Conservation (phyloP, 2,888 invertebrate genomes). For the Thymelicus acteon region DNA sequence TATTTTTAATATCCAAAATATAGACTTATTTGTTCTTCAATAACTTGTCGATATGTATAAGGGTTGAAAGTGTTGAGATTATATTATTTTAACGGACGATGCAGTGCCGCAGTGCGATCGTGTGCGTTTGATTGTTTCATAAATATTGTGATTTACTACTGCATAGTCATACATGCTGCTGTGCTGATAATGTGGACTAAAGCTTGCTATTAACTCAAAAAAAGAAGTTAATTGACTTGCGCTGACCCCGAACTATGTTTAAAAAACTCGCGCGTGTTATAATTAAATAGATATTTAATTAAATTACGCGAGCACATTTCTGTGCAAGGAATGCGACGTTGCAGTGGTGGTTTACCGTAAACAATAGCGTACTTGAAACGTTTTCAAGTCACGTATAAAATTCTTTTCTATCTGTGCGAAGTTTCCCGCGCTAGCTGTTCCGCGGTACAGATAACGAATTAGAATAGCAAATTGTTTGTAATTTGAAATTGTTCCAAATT, state of each 20-base stretch:
- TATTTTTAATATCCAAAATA: constrained; percentile 33
- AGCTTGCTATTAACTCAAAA: constrained; percentile 4
- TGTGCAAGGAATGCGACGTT: constrained; percentile 28
- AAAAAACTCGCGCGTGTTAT: not conserved
- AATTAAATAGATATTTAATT: constrained; percentile 26
- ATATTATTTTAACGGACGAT: constrained; percentile 42
- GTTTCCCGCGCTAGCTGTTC: constrained; percentile 32
- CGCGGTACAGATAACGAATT: constrained; percentile 21
- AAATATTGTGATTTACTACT: constrained; percentile 35
- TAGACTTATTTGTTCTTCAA: constrained; percentile 34
- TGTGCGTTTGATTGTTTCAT: constrained; percentile 52
- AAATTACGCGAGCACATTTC: constrained; percentile 32
- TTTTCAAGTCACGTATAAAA: constrained; percentile 24
- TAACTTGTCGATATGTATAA: constrained; percentile 35
- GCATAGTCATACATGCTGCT: constrained; percentile 20
- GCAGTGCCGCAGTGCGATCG: constrained; percentile 67
- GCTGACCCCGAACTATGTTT: not conserved
- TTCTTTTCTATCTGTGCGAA: constrained; percentile 26
- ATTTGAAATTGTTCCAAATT: constrained; percentile 15
- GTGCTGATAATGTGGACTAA: constrained; percentile 45
- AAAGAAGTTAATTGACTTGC: not conserved
- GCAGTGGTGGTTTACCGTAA: constrained; percentile 30
- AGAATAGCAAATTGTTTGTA: constrained; percentile 21
- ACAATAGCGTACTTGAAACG: constrained; percentile 31
- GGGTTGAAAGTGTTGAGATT: constrained; percentile 29